Evolutionary conservation across 2,797 vertebrate species (phyloP), one percentile per base, ranked within the genome.

Genomic region (Microcaecilia unicolor): DNA sequence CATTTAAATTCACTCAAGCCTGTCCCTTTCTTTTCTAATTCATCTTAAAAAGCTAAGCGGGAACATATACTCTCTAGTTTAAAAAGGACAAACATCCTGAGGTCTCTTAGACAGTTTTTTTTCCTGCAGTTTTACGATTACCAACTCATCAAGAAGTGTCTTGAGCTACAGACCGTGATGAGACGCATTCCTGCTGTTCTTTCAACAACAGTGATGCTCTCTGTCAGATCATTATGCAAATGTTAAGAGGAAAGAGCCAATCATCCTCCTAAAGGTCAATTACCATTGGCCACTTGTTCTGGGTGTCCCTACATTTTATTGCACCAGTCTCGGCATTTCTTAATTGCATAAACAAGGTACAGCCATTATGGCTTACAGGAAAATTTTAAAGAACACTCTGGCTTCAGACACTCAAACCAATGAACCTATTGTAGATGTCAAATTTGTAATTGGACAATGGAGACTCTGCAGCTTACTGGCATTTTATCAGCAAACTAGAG

Each of bases 11-110:
- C n/a, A n/a, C n/a, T n/a, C n/a, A n/a, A n/a, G n/a, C 1, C 7
- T 3, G 24, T 41, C 25, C 31, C 38, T 36, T 44, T n/a, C 11
- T 22, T 22, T 2, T 0, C 6, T 19, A 4, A 10, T 12, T n/a
- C 15, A 11, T 22, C n/a, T 14, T 12, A 10, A 12, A 9, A 10
- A 11, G 26, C 20, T 20, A 0, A 0, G 16, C 43, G 0, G 1
- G 16, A 13, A 18, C 8, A 7, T 21, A 3, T 0, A 0, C 0
- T 0, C 0, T 0, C 7, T 27, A 28, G 21, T 22, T 15, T 8
- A 10, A 7, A 4, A 23, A 26, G 4, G 2, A 16, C 9, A 9
- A 10, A 27, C 38, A 32, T 12, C 21, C 15, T 1, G 7, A 4
- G 10, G 37, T 37, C 31, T 30, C 19, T 12, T 13, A 11, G 27